These are phyloP conservation scores for Staurois parvus DNA, from an alignment of 2,797 vertebrate genomes.

Conservation along the genomic window DNA sequence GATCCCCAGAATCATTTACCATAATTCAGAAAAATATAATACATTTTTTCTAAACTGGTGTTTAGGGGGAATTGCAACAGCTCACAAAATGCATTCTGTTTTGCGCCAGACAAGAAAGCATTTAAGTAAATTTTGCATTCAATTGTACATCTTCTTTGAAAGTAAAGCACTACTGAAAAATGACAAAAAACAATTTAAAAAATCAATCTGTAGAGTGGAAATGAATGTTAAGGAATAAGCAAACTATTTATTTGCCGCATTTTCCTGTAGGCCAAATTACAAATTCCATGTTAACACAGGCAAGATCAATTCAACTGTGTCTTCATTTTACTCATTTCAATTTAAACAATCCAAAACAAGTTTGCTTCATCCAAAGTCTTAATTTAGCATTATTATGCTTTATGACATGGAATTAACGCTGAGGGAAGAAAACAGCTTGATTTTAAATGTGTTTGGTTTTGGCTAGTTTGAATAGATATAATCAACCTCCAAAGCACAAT, in stretches of 20 bases:
- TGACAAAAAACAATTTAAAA: conserved; percentile 52
- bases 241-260: conserved; percentile 49
- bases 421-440: neutral
- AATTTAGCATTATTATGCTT: neutral
- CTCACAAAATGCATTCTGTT: conserved; percentile 12
- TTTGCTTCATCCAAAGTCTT: neutral
- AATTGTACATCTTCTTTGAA: conserved; percentile 45
- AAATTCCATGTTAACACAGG: conserved; percentile 5
- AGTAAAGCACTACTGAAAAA: conserved; percentile 45
- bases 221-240: conserved; percentile 33
- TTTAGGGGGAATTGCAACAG: neutral
- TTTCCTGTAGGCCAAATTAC: conserved; percentile 44
- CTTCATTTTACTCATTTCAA: neutral
- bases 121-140: conserved; percentile 48
- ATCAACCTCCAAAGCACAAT: neutral
- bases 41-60: conserved; percentile 1
- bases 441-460: neutral
- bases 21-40: conserved; percentile 39
- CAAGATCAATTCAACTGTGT: conserved; percentile 15
- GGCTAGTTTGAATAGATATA: neutral
- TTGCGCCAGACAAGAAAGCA: neutral
- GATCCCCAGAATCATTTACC: conserved; percentile 30
- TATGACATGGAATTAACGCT: neutral
- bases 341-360: neutral
- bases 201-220: conserved; percentile 51